Base-by-base conservation (phyloP, 2,797 vertebrate species). In the Alauda arvensis region DNA sequence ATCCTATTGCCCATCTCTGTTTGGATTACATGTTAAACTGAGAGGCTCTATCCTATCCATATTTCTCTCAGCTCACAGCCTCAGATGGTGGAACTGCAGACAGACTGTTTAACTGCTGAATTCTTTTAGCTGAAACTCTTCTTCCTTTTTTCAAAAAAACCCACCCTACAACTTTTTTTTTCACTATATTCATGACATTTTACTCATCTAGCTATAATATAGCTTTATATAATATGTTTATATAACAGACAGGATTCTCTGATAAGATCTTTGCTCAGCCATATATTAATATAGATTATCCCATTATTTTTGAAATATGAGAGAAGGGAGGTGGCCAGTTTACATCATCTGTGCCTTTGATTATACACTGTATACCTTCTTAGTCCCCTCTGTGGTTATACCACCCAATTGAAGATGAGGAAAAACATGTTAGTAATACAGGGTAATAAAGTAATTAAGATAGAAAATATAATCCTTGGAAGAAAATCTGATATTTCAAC, bases 281-380 rank as follows among this genome's bases (percentile, higher is more conserved):
- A 60, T 77, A 40, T 18, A 83, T 85, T 75, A 84, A 82, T 83
- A 80, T 3, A 76, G 72, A 75, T 83, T 62, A 88, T 72, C 34
- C 56, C 34, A 77, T 92, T 77, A 52, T n/a, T 94, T 93, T 88
- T 82, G 52, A 93, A 88, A 79, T 75, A 59, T 31, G 52, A 88
- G 33, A 77, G 51, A 55, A 84, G 67, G 75, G 78, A 89, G 59
- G 72, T 83, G 77, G 52, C 90, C 69, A 83, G 53, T 86, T 92
- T 80, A 85, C 29, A 72, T 88, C 70, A 78, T 90, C 72, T 62
- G 23, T 83, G 69, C 14, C 16, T 87, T 72, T 93, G 66, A 85
- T 92, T 91, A 94, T 26, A 83, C 39, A 80, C 37, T 85, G 7
- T 40, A 20, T 15, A 60, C 33, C 25, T 62, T 79, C 68, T 49